Evolutionary conservation across 2,113 vertebrate genomes (phyloP), one percentile per base, ranked within the genome.

Genomic region (Syngnathoides biaculeatus): DNA sequence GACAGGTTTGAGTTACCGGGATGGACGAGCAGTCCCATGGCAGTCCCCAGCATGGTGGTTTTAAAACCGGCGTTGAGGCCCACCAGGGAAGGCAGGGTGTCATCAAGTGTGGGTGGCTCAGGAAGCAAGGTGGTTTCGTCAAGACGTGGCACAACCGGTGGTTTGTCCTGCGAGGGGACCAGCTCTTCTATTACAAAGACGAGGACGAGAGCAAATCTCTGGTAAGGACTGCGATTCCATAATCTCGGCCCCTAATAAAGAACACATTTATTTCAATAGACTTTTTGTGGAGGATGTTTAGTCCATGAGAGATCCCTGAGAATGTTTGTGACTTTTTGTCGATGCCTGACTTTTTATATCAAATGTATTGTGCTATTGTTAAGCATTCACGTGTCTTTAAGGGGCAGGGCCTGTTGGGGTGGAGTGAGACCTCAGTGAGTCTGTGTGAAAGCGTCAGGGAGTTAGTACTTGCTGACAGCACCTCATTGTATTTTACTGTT

Each of bases 91-190:
- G 74, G 71, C 91, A 88, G 0, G 58, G 68, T 20, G 86, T 94
- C 73, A 47, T 93, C 65, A 95, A 94, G 79, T 93, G 95, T 78
- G 97, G 97, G 69, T 99, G 97, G 97, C 93, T 99, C 79, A 90
- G 94, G 81, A 99, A 99, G 93, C 97, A 99, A 85, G 97, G 97
- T n/a, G 96, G 96, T 59, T 99, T 99, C 6, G 96, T 98, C 59
- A 98, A 98, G 93, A 98, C 96, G 12, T 99, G 97, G 97, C 97
- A 98, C 83, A 95, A 93, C 0, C 95, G 96, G 67, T 99, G 96
- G 96, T 98, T 98, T 81, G 97, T 98, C 17, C 95, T 99, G 77
- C 94, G 94, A 71, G 94, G 95, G 65, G 94, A 98, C 53, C 96
- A 95, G 78, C 95, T 99, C 27, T 82, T 88, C 82, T 99, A 99